Evolutionary conservation across 2,113 vertebrate species (phyloP).

Genomic region (Bos taurus): DNA sequence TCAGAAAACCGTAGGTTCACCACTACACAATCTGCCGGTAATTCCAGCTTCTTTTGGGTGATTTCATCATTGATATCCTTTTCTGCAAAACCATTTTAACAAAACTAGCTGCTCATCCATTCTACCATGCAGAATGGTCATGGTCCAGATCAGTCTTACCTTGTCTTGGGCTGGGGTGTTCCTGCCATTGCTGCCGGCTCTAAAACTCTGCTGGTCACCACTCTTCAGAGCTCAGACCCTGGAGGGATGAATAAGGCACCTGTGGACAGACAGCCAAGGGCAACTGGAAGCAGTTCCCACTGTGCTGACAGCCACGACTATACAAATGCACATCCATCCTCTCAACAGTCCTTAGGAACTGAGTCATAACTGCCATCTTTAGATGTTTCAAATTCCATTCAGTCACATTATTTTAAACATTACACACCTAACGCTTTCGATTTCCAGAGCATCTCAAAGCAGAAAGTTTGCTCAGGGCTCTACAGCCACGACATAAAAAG

Average conservation of each 20-base stretch:
- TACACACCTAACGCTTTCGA: background rate
- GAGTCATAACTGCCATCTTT: background rate
- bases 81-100: background rate
- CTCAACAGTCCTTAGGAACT: background rate
- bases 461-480: background rate
- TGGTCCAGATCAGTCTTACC: background rate
- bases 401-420: background rate
- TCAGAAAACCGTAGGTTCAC: conserved; percentile 88
- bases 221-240: background rate
- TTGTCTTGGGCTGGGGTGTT: background rate
- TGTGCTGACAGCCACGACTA: background rate
- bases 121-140: background rate
- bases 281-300: background rate
- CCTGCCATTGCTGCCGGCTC: background rate
- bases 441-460: background rate
- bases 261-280: background rate
- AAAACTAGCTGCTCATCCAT: background rate
- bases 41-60: conserved; percentile 86
- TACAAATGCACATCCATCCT: background rate
- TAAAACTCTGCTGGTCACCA: background rate
- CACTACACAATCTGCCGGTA: conserved; percentile 91
- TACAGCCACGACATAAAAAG: background rate
- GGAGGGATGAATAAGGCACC: background rate
- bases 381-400: background rate
- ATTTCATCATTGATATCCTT: conserved; percentile 82